Percentiles rank a stretch among this genome's conserved stretches.
phyloP scores from a whole-genome alignment of 2,113 vertebrate species.

The Falcunculus frontatus region DNA sequence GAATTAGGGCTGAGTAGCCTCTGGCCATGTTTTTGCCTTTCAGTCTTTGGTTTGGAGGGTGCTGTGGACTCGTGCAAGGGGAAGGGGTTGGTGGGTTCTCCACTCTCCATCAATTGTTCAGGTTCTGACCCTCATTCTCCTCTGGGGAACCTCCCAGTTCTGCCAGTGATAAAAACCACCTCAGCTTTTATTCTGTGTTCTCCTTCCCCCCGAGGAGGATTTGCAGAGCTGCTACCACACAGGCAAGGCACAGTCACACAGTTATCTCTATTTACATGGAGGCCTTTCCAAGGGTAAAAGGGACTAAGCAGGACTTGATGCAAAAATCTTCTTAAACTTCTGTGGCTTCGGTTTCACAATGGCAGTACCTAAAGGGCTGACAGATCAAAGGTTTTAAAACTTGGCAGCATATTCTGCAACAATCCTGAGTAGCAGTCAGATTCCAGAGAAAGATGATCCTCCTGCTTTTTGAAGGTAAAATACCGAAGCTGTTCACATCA shows the following conservation, averaged over 20 bases:
- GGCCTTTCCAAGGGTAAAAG: not conserved
- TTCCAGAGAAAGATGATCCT: not conserved
- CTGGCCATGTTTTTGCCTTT: not conserved
- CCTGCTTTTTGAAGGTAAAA: not conserved
- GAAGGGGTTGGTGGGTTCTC: not conserved
- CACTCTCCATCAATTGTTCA: accelerated
- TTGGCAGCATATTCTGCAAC: not conserved
- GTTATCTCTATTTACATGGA: accelerated
- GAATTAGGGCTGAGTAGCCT: not conserved
- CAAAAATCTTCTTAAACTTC: not conserved
- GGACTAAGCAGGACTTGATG: not conserved
- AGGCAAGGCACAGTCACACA: not conserved
- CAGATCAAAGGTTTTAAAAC: not conserved
- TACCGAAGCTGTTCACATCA: not conserved
- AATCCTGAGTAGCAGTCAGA: not conserved
- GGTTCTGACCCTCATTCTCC: not conserved
- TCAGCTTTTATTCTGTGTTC: accelerated
- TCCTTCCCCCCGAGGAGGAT: not conserved
- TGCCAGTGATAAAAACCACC: accelerated
- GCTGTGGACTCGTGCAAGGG: not conserved
- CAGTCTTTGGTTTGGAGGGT: accelerated
- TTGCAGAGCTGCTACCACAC: not conserved
- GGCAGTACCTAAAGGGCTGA: not conserved
- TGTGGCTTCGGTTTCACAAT: not conserved
- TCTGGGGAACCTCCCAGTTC: no score